These are phyloP conservation scores for Aleiodes sp. DNA, from an alignment of 1,140 invertebrate genomes.

Conservation along the genomic window DNA sequence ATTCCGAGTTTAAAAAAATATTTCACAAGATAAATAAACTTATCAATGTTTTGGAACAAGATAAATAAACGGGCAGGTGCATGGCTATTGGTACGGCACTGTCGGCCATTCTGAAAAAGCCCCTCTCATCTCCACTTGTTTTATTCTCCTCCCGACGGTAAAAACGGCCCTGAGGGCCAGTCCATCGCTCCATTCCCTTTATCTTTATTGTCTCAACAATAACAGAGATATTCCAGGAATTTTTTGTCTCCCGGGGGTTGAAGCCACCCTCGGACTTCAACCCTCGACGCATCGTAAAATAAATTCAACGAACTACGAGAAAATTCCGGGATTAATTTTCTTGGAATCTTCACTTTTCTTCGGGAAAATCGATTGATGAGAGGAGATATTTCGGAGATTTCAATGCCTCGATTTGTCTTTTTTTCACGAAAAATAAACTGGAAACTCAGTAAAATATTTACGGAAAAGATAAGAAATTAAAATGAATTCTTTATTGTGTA, in stretches of 20 bases:
- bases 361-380: no score
- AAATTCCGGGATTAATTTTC: no score
- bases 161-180: not conserved
- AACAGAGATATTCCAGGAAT: not conserved
- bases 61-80: no score
- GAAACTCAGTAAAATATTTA: not conserved
- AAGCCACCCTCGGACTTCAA: not conserved
- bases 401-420: not conserved
- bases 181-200: not conserved
- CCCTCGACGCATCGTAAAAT: not conserved
- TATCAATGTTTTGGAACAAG: no score
- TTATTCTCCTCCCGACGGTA: not conserved
- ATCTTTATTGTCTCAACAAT: not conserved
- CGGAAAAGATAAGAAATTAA: not conserved
- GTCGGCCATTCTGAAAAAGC: slow-evolving; percentile 1
- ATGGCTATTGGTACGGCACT: not conserved
- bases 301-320: no score
- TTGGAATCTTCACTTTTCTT: no score
- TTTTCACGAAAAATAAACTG: not conserved
- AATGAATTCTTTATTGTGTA: not conserved
- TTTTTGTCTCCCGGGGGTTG: not conserved
- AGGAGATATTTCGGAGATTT: not conserved
- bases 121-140: not conserved
- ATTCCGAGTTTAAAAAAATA: not conserved
- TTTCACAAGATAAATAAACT: no score